These are phyloP conservation scores for Smithornis capensis DNA, from an alignment of 2,113 vertebrate genomes.

Conservation along the genomic window DNA sequence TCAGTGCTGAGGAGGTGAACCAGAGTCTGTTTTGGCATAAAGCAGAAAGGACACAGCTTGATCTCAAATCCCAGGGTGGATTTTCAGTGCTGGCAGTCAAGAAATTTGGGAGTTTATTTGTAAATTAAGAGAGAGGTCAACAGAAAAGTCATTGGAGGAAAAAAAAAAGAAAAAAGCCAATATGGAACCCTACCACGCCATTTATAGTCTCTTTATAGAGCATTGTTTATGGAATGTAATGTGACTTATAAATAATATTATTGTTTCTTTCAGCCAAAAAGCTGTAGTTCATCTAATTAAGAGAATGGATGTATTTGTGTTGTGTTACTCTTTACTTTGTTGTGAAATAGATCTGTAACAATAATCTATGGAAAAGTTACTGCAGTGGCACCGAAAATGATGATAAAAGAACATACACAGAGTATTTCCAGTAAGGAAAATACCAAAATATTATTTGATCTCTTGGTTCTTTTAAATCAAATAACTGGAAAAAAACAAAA, in stretches of 20 bases:
- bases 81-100: conserved; percentile 38
- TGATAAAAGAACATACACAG: neutral
- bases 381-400: neutral
- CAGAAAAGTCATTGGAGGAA: neutral
- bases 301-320: neutral
- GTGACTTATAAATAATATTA: conserved; percentile 49
- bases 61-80: conserved; percentile 19
- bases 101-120: conserved; percentile 25
- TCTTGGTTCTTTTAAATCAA: neutral
- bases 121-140: conserved; percentile 49
- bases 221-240: conserved; percentile 27
- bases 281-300: neutral
- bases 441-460: neutral
- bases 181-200: conserved; percentile 20
- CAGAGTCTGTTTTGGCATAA: conserved; percentile 53
- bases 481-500: neutral
- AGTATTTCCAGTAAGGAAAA: neutral
- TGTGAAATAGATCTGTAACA: neutral
- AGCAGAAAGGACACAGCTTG: conserved; percentile 47
- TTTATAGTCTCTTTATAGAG: conserved; percentile 13
- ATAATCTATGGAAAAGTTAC: neutral
- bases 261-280: conserved; percentile 37
- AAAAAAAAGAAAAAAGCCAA: neutral
- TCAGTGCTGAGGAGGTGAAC: neutral
- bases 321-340: neutral